phyloP scores from a whole-genome alignment of 2,113 vertebrate species.

The Tautogolabrus adspersus region DNA sequence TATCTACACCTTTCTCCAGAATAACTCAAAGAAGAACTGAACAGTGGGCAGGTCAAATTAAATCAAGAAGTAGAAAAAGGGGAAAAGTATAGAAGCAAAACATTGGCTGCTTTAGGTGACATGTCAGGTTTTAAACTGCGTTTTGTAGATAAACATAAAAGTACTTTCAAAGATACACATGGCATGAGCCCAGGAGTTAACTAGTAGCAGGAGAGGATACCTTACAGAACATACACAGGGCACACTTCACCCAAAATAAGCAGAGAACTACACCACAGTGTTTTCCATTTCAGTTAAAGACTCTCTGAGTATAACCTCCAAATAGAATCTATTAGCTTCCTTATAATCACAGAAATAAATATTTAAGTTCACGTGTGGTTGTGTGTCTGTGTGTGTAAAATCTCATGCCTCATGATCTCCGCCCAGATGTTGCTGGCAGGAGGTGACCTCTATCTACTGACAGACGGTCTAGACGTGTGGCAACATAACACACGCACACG shows the following conservation, averaged over 20 bases:
- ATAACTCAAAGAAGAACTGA: no score
- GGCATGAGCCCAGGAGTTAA: no score
- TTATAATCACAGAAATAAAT: background rate
- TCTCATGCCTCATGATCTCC: constrained; percentile 15
- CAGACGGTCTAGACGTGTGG: constrained; percentile 49
- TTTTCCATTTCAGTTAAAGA: no score
- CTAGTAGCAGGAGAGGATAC: background rate
- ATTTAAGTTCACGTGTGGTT: background rate
- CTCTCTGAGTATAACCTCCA: no score
- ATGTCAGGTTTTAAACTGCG: no score
- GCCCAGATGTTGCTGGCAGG: constrained; percentile 64
- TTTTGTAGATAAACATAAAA: no score
- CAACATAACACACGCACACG: background rate
- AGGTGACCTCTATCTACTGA: constrained; percentile 59
- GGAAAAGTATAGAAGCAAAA: no score
- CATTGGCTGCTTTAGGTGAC: no score
- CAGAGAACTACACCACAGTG: background rate
- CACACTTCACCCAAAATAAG: background rate
- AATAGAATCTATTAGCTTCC: background rate
- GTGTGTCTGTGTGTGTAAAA: constrained; percentile 3
- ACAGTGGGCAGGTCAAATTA: no score
- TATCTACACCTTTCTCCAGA: no score
- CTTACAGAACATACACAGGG: background rate
- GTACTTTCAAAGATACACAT: no score
- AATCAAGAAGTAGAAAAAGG: no score